These are phyloP conservation scores for Torymus texanus DNA, from an alignment of 2,888 invertebrate genomes.

Conservation along the genomic window DNA sequence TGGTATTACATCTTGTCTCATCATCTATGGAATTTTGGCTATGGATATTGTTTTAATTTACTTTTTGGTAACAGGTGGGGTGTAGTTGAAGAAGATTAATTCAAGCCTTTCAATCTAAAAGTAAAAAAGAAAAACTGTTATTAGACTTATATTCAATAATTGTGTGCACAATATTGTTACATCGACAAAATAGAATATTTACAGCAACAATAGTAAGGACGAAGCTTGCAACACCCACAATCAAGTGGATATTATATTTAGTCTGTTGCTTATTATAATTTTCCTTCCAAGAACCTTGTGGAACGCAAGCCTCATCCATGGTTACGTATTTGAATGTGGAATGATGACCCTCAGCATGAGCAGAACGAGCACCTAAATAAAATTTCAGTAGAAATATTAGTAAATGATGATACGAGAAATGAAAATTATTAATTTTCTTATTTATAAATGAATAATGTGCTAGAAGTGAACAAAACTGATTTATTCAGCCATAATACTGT, in stretches of 20 bases:
- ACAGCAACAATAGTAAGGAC: slow-evolving; percentile 8
- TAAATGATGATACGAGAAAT: background rate
- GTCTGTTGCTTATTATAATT: slow-evolving; percentile 21
- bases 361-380: slow-evolving; percentile 17
- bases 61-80: slow-evolving; percentile 23
- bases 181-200: slow-evolving; percentile 1
- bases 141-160: slow-evolving; percentile 4
- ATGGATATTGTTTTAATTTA: slow-evolving; percentile 36
- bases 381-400: background rate
- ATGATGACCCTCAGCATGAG: background rate
- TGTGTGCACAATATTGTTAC: background rate
- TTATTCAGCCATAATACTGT: too few species aligned
- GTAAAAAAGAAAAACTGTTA: background rate
- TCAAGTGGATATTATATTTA: slow-evolving; percentile 28
- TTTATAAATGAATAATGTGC: background rate
- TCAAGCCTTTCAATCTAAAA: slow-evolving; percentile 45
- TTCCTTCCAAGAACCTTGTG: slow-evolving; percentile 46
- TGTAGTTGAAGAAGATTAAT: slow-evolving; percentile 45
- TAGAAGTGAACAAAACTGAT: too few species aligned
- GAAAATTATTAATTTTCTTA: background rate
- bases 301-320: slow-evolving; percentile 42
- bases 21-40: slow-evolving; percentile 45
- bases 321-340: slow-evolving; percentile 18
- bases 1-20: slow-evolving; percentile 10
- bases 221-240: slow-evolving; percentile 13